Percentiles rank a stretch among this genome's conserved stretches.
Evolutionary conservation across 2,797 vertebrate species (phyloP).

Genomic region (Pteronotus mesoamericanus): DNA sequence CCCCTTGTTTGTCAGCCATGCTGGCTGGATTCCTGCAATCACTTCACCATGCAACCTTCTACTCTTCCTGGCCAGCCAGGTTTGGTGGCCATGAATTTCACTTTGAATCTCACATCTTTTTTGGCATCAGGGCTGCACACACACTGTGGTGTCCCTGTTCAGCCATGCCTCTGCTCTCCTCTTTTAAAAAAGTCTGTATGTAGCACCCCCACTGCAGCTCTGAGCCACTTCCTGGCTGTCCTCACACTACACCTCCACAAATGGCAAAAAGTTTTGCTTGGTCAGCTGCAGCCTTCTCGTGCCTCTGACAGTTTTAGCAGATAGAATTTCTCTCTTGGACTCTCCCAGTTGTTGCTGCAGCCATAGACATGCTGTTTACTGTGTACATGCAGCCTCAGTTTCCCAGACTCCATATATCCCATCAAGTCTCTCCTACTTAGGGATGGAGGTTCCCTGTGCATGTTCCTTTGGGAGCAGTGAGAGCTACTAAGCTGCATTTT

Average conservation of each 20-base stretch:
- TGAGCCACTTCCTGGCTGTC: background rate
- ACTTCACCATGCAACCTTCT: background rate
- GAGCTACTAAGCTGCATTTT: no score
- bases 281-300: background rate
- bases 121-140: background rate
- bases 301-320: background rate
- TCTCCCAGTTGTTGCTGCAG: background rate
- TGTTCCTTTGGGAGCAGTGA: no score
- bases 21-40: no score
- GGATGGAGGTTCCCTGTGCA: no score
- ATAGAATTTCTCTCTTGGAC: background rate
- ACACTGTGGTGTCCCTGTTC: no score
- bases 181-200: background rate
- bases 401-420: no score
- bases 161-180: no score
- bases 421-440: no score
- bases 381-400: no score
- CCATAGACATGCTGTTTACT: no score
- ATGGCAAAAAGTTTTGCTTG: background rate
- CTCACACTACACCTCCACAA: background rate
- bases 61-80: background rate
- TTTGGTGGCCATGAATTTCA: background rate
- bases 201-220: background rate
- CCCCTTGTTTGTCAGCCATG: background rate
- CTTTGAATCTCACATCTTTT: background rate